Evolutionary conservation across 2,797 vertebrate genomes (phyloP), one percentile per base, ranked within the genome.

Genomic region (Gymnothorax reevesii): DNA sequence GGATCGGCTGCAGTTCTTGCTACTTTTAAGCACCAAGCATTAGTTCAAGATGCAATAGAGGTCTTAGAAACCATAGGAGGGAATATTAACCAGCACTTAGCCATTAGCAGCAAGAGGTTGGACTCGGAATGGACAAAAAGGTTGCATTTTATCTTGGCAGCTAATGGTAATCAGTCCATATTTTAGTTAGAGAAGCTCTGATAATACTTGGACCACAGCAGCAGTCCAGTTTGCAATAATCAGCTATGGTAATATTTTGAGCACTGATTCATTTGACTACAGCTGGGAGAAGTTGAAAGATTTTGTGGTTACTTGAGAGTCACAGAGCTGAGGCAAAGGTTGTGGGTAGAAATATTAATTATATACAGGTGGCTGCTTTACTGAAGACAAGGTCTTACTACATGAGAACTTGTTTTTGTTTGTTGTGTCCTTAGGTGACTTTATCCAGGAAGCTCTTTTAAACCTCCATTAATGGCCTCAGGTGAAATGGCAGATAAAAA

Each of bases 401-500:
- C 80, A 88, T 91, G 91, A 91, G 77, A 90, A 89, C 89, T 87
- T 91, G 87, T 86, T 82, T 82, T 84, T 88, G 93, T 95, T 95
- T 94, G 92, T 94, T 93, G 90, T 93, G 91, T 89, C 94, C 85
- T 88, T 88, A 85, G 87, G 82, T 91, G 87, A 88, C 84, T 77
- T 92, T 93, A 91, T 82, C 89, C 89, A 90, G 77, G 87, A 9
- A 87, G 87, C 91, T 93, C 93, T 94, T 89, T 92, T 91, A 92
- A 90, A 87, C 90, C 88, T 88, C 86, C 60, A 82, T 91, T 91
- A 89, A 4, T 85, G 49, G 92, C 94, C 92, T 0, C 55, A 88
- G 92, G 94, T 89, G 75, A 93, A 92, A 93, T 94, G 93, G 94
- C 94, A 92, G 88, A 90, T 88, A 92, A 83, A 69, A 85, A 92